A percentile compares a stretch with the other conserved stretches of the same genome.
phyloP scores from a whole-genome alignment of 2,888 invertebrate species.

The Caenorhabditis sulstoni region DNA sequence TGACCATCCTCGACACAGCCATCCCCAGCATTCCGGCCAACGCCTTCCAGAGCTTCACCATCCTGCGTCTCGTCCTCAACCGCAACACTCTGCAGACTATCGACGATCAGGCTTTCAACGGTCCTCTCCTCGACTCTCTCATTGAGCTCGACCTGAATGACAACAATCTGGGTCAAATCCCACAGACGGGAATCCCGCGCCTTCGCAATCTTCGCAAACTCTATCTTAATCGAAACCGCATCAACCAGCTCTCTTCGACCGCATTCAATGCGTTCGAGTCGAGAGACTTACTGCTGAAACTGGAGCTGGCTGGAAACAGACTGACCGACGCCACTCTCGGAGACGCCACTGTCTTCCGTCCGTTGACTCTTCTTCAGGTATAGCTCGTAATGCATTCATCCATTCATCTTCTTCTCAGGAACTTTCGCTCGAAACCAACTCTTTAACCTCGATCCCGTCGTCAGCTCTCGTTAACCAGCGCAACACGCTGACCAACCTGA shows the following conservation, averaged over 20 bases:
- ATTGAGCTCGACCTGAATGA: slow-evolving; percentile 80
- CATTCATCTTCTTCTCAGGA: slow-evolving; percentile 63
- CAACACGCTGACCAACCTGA: slow-evolving; percentile 77
- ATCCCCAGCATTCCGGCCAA: slow-evolving; percentile 75
- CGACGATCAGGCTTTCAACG: slow-evolving; percentile 78
- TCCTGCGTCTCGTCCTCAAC: slow-evolving; percentile 79
- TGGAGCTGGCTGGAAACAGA: slow-evolving; percentile 79
- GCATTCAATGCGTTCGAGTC: slow-evolving; percentile 75
- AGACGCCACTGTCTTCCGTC: slow-evolving; percentile 75
- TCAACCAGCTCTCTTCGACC: slow-evolving; percentile 69
- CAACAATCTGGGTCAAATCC: slow-evolving; percentile 78
- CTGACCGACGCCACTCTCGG: slow-evolving; percentile 75
- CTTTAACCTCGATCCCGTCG: slow-evolving; percentile 76
- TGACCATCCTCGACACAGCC: slow-evolving; percentile 80
- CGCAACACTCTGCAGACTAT: slow-evolving; percentile 77
- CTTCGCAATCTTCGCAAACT: slow-evolving; percentile 78
- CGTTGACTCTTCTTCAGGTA: slow-evolving; percentile 78
- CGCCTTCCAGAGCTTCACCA: slow-evolving; percentile 77
- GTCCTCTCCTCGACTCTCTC: slow-evolving; percentile 76
- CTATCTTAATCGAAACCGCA: slow-evolving; percentile 79
- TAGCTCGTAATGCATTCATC: neutral
- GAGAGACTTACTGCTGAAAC: slow-evolving; percentile 75
- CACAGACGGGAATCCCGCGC: slow-evolving; percentile 73
- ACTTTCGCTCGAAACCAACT: slow-evolving; percentile 80
- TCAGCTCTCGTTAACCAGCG: slow-evolving; percentile 76